phyloP scores from a whole-genome alignment of 2,113 vertebrate genomes.

The Oryzias celebensis region DNA sequence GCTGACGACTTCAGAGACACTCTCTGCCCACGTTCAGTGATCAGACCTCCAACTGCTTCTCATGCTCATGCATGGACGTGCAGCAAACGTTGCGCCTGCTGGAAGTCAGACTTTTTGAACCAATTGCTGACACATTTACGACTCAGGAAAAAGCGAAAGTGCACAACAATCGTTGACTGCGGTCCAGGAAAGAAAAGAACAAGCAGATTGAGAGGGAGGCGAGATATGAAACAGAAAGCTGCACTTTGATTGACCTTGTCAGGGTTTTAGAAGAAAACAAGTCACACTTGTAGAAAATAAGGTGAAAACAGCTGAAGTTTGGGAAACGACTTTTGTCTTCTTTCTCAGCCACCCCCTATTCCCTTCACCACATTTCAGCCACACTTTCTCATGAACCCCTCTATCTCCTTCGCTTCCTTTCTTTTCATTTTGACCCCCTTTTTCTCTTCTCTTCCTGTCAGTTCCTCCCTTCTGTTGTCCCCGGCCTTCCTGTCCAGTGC shows the following conservation, averaged over 20 bases:
- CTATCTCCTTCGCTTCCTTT: constrained; percentile 17
- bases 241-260: constrained; percentile 69
- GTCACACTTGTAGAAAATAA: constrained; percentile 36
- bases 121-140: constrained; percentile 13
- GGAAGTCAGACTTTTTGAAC: constrained; percentile 2
- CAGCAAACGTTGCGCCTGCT: background rate
- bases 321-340: constrained; percentile 63
- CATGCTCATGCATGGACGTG: constrained; percentile 15
- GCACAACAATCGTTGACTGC: constrained; percentile 56
- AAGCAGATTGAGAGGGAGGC: constrained; percentile 72
- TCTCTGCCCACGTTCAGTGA: constrained; percentile 29
- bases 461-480: constrained; percentile 17
- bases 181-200: constrained; percentile 72
- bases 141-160: constrained; percentile 43
- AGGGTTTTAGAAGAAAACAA: constrained; percentile 40
- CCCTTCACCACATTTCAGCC: constrained; percentile 13
- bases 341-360: constrained; percentile 50
- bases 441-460: constrained; percentile 8
- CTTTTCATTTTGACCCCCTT: constrained; percentile 15
- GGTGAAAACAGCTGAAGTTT: constrained; percentile 49
- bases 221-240: constrained; percentile 34
- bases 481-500: constrained; percentile 17
- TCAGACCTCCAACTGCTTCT: constrained; percentile 28
- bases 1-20: constrained; percentile 9
- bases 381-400: constrained; percentile 7